Evolutionary conservation across 2,113 vertebrate genomes (phyloP).

Genomic region (Nematolebias whitei): DNA sequence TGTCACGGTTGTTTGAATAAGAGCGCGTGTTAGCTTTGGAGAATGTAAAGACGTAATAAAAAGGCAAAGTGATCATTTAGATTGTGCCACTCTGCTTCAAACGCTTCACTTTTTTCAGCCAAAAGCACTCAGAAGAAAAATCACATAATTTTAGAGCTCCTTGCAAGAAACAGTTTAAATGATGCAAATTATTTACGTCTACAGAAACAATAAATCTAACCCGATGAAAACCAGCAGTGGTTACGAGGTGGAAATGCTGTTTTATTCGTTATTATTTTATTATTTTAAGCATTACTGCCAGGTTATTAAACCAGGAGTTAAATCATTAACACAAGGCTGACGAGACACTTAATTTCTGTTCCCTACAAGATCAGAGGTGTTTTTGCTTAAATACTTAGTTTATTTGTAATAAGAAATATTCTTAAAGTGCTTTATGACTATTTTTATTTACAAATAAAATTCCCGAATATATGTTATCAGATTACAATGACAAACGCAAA

Average conservation of each 20-base stretch:
- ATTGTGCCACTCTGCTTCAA: conserved; percentile 52
- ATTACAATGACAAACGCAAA: too few species aligned
- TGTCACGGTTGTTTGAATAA: conserved; percentile 35
- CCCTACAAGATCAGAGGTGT: too few species aligned
- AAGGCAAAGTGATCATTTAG: conserved; percentile 40
- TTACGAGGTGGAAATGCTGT: background rate
- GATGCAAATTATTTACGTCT: conserved; percentile 17
- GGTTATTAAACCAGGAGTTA: background rate
- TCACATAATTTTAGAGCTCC: background rate
- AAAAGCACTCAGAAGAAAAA: conserved; percentile 35
- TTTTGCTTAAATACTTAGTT: too few species aligned
- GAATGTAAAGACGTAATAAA: conserved; percentile 41
- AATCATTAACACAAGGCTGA: conserved; percentile 10
- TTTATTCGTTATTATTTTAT: conserved; percentile 6
- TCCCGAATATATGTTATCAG: too few species aligned
- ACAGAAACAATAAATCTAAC: background rate
- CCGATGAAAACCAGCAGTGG: conserved; percentile 32
- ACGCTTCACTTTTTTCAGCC: conserved; percentile 23
- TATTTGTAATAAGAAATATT: too few species aligned
- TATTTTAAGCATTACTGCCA: background rate
- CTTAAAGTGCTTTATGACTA: too few species aligned
- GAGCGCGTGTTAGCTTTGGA: conserved; percentile 41
- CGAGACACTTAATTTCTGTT: conserved; percentile 4
- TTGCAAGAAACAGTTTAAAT: conserved; percentile 5
- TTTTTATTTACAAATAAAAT: too few species aligned